A percentile compares a stretch with the other conserved stretches of the same genome.
Evolutionary conservation across 2,797 vertebrate genomes (phyloP).

Genomic region (Rhynchonycteris naso): DNA sequence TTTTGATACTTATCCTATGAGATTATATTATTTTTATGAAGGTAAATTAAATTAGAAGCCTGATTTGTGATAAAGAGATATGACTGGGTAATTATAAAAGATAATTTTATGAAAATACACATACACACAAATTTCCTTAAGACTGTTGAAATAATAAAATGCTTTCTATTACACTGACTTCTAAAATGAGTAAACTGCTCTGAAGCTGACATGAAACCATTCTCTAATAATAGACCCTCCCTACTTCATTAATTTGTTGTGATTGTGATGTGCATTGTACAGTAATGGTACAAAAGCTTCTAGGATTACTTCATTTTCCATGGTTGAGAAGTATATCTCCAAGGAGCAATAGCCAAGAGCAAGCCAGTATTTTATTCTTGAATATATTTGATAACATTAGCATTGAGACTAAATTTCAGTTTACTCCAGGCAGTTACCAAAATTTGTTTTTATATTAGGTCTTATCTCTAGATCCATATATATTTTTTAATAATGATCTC

Average conservation of each 20-base stretch:
- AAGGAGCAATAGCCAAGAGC: conserved; percentile 41
- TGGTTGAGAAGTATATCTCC: conserved; percentile 44
- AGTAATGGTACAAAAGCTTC: not conserved
- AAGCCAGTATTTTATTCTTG: conserved; percentile 47
- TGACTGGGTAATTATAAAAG: not conserved
- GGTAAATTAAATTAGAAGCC: conserved; percentile 17
- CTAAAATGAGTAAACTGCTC: conserved; percentile 22
- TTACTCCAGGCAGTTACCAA: conserved; percentile 75
- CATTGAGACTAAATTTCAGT: conserved; percentile 73
- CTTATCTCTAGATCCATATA: conserved; percentile 71
- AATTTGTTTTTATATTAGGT: conserved; percentile 75
- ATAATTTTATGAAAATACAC: not conserved
- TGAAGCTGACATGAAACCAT: not conserved
- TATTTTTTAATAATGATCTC: conserved; percentile 74
- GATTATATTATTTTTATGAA: not conserved
- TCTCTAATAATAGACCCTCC: not conserved
- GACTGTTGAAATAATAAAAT: not conserved
- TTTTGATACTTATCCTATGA: not conserved
- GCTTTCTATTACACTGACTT: not conserved
- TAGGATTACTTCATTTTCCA: conserved; percentile 17
- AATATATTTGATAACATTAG: conserved; percentile 65
- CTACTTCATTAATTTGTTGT: not conserved
- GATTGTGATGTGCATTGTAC: not conserved
- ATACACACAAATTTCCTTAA: not conserved
- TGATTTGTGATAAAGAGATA: not conserved